Conservation (phyloP, 2,113 vertebrate genomes). For the Coreoperca whiteheadi region DNA sequence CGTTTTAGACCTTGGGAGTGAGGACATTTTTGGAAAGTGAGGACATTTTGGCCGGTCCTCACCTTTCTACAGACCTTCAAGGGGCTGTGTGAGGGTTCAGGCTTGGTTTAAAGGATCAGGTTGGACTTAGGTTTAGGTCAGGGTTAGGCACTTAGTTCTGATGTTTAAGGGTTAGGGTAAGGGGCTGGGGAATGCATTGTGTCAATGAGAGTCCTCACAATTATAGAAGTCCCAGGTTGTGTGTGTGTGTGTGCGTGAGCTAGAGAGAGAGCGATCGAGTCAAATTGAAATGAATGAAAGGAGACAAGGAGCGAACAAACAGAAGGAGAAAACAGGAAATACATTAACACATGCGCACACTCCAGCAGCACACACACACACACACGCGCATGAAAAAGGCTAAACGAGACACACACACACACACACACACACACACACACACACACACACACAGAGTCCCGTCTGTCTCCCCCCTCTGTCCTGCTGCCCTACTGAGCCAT, state of each 20-base stretch:
- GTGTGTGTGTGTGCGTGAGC: constrained; percentile 10
- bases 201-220: no score
- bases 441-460: neutral
- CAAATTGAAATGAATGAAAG: constrained; percentile 38
- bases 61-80: no score
- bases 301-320: constrained; percentile 60
- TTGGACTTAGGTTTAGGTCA: no score
- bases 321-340: constrained; percentile 41
- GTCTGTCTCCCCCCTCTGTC: constrained; percentile 11
- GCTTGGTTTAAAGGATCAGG: no score
- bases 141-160: no score
- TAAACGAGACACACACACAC: constrained; percentile 19
- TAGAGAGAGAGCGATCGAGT: constrained; percentile 28
- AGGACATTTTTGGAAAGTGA: no score
- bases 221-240: no score
- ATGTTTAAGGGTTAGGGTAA: no score
- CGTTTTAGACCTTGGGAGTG: no score
- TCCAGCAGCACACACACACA: neutral
- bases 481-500: constrained; percentile 37
- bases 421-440: neutral
- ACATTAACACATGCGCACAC: constrained; percentile 12
- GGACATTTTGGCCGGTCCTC: no score
- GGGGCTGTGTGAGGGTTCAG: no score
- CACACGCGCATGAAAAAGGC: neutral
- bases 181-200: no score